Conservation (phyloP, 2,888 invertebrate species). For the Hirtodrosophila cameraria region DNA sequence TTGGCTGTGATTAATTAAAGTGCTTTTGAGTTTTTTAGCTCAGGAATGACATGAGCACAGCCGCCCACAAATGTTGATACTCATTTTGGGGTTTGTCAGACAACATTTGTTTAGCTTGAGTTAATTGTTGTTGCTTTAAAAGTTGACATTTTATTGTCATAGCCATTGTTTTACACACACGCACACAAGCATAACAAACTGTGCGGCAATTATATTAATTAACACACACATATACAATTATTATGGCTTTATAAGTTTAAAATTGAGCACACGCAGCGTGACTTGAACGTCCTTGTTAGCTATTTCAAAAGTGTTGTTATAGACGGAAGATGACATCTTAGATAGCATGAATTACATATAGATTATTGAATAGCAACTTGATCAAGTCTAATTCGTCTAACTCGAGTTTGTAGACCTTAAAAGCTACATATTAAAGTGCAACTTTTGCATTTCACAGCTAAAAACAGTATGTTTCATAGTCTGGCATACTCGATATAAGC, state of each 20-base stretch:
- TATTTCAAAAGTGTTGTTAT: too few species aligned
- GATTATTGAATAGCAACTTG: too few species aligned
- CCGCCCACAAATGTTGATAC: not conserved
- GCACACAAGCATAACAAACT: too few species aligned
- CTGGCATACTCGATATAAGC: too few species aligned
- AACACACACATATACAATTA: conserved; percentile 5
- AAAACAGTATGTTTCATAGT: too few species aligned
- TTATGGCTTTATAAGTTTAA: conserved; percentile 5
- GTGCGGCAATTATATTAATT: conserved; percentile 44
- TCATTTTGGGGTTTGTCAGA: not conserved
- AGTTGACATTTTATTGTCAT: conserved; percentile 15
- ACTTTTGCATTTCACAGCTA: too few species aligned
- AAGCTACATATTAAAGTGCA: too few species aligned
- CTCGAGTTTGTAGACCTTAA: too few species aligned
- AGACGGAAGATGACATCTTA: too few species aligned
- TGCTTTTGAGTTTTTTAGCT: conserved; percentile 44
- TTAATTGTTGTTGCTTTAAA: conserved; percentile 11
- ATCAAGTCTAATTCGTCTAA: too few species aligned
- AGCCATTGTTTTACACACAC: conserved; percentile 9
- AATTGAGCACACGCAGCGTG: conserved; percentile 8
- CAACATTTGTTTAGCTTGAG: conserved; percentile 13
- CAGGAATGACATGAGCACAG: conserved; percentile 24
- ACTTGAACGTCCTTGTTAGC: too few species aligned
- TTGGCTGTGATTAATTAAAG: conserved; percentile 57
- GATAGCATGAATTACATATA: too few species aligned